phyloP scores from a whole-genome alignment of 2,113 vertebrate genomes.

The Cheilinus undulatus region DNA sequence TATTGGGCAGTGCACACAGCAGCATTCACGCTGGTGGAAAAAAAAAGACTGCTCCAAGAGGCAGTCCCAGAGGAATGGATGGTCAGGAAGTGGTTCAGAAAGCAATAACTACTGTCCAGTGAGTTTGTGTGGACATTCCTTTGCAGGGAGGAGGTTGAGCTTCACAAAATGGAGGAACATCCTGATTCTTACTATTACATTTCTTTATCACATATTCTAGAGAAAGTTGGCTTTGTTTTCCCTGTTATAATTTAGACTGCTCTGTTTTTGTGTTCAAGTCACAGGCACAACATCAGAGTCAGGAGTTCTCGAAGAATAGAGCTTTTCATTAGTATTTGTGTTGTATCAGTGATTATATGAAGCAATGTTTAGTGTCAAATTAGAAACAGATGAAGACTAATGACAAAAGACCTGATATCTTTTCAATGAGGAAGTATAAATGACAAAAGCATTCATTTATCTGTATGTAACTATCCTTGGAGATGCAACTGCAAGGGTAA shows the following conservation, averaged over 20 bases:
- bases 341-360: too few relatives aligned
- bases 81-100: constrained; percentile 70
- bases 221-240: background rate
- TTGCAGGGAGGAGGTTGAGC: constrained; percentile 57
- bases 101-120: constrained; percentile 63
- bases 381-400: too few relatives aligned
- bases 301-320: background rate
- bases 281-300: background rate
- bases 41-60: constrained; percentile 10
- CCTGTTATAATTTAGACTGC: background rate
- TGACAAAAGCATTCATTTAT: too few relatives aligned
- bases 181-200: constrained; percentile 11
- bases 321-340: background rate
- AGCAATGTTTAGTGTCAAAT: too few relatives aligned
- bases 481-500: too few relatives aligned
- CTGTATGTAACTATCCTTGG: too few relatives aligned
- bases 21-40: constrained; percentile 34
- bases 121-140: constrained; percentile 70
- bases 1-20: constrained; percentile 24
- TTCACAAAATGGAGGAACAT: constrained; percentile 32
- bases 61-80: constrained; percentile 29
- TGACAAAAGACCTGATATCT: too few relatives aligned
- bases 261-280: background rate
- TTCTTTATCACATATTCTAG: background rate
- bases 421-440: too few relatives aligned